Conservation (phyloP, 2,113 vertebrate species). For the Regulus satrapa region DNA sequence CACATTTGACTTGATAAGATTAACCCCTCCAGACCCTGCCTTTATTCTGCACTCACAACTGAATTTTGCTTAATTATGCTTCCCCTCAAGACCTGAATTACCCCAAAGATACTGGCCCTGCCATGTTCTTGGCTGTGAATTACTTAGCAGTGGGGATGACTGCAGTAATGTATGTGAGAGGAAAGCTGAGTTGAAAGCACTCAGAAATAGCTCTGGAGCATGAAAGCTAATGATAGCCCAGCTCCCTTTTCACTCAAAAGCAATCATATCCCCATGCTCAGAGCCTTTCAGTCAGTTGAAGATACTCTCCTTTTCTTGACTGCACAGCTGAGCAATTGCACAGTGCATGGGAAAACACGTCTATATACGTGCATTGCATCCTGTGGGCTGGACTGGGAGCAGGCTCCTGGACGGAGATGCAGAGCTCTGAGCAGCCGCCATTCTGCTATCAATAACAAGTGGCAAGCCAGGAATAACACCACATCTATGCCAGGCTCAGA, state of each 20-base stretch:
- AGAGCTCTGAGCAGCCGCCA: not conserved
- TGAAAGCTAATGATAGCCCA: not conserved
- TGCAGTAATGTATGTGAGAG: not conserved
- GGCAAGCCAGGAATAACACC: slow-evolving; percentile 56
- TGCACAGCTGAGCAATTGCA: not conserved
- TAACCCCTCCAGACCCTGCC: not conserved
- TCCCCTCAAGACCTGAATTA: not conserved
- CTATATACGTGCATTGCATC: not conserved
- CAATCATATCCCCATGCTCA: not conserved
- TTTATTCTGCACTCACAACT: not conserved
- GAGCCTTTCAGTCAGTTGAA: not conserved
- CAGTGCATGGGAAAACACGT: not conserved
- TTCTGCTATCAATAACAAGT: slow-evolving; percentile 9
- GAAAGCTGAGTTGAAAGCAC: not conserved
- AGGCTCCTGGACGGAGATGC: not conserved
- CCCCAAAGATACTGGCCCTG: not conserved
- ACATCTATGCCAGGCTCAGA: slow-evolving; percentile 11
- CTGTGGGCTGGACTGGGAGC: not conserved
- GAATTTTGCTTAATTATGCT: not conserved
- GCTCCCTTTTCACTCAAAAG: not conserved
- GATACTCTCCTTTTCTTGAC: not conserved
- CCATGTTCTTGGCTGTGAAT: not conserved
- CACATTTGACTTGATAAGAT: not conserved
- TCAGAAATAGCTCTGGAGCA: not conserved
- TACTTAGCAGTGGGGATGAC: not conserved